Base-by-base conservation (phyloP, 2,797 vertebrate genomes). In the Protosalanx chinensis region DNA sequence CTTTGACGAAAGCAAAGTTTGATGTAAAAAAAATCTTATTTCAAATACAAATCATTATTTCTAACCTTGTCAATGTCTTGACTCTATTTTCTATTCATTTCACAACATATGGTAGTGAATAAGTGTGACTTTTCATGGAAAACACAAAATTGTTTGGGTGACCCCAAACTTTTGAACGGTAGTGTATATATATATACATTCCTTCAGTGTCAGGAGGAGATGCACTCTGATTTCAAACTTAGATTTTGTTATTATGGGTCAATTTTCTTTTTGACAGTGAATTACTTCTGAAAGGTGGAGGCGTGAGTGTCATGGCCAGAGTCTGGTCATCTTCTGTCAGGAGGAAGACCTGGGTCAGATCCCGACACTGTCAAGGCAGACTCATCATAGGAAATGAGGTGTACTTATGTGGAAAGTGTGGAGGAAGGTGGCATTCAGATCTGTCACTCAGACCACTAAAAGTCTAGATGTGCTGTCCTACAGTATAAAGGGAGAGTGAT, bases 301-400 rank as follows among this genome's bases (percentile, higher is more conserved):
- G 23, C 18, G 18, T 56, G 51, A 16, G 51, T 16, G 18, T 56
- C 18, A 46, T 56, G 18, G 51, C 51, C 51, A 56, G 51, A 56
- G 57, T 71, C 70, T 70, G 66, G 68, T 41, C 27, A 65, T 67
- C 73, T 60, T 46, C 78, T 87, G 85, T 87, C 82, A 83, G 77
- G 49, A 72, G 70, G 68, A 23, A 5, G 62, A 53, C 37, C 66
- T 58, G 67, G 33, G 72, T 81, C 65, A 64, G 35, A 57, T 76
- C 77, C 72, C 76, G 75, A 76, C 81, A 76, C 80, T 82, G 68
- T 81, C 84, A 84, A 66, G 64, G 76, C 68, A 73, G 79, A 75
- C 79, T 91, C 83, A 89, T 91, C 87, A 82, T 77, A 84, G 81
- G 78, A 89, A 89, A 90, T 89, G 89, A 91, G 84, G 80, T 85